A percentile compares a stretch with the other conserved stretches of the same genome.
Evolutionary conservation across 2,888 invertebrate species (phyloP).

Genomic region (Pegoplata infirma): DNA sequence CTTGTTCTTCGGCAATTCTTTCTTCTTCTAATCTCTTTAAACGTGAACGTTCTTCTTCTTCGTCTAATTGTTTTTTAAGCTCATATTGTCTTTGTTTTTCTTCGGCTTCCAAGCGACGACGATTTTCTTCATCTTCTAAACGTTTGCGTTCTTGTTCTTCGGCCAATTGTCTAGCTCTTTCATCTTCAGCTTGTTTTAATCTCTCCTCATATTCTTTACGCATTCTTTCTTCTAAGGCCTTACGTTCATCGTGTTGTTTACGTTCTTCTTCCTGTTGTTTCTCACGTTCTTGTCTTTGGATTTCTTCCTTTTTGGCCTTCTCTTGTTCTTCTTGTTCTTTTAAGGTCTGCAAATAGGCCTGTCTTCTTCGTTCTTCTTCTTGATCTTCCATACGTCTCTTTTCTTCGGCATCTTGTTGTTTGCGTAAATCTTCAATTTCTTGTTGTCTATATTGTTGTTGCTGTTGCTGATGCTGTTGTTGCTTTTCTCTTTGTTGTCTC

Average conservation of each 20-base stretch:
- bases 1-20: conserved; percentile 70
- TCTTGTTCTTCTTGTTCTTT: conserved; percentile 68
- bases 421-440: conserved; percentile 67
- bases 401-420: conserved; percentile 66
- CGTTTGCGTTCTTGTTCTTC: conserved; percentile 72
- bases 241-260: conserved; percentile 66
- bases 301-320: conserved; percentile 66
- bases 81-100: conserved; percentile 70
- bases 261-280: conserved; percentile 66
- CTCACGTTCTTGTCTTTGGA: conserved; percentile 59
- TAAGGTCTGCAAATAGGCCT: conserved; percentile 67
- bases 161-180: conserved; percentile 69
- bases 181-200: conserved; percentile 68
- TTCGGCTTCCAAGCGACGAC: conserved; percentile 68
- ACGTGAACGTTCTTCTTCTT: conserved; percentile 72
- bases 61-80: conserved; percentile 70
- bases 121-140: conserved; percentile 68
- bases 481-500: conserved; percentile 64
- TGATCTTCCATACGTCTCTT: conserved; percentile 66
- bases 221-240: conserved; percentile 67
- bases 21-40: conserved; percentile 69
- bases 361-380: conserved; percentile 66
- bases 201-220: conserved; percentile 71
- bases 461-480: conserved; percentile 59
- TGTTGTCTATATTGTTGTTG: conserved; percentile 63